Evolutionary conservation across 1,140 invertebrate genomes (phyloP).

Genomic region (Acromyrmex charruanus): DNA sequence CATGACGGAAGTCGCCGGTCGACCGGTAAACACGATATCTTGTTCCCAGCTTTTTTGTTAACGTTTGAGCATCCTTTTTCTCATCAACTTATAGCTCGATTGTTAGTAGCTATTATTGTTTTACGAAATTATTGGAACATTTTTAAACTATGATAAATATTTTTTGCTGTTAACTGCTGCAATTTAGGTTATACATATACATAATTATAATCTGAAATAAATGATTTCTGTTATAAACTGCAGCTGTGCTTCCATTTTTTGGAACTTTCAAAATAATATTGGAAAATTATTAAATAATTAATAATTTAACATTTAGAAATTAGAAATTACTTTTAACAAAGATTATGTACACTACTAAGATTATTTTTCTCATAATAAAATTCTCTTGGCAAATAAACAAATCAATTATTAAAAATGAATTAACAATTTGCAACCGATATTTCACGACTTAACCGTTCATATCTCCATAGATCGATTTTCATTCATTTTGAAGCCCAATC

Average conservation of each 20-base stretch:
- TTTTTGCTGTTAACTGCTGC: neutral
- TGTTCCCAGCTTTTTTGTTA: neutral
- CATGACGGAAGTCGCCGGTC: slow-evolving; percentile 32
- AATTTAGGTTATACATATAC: neutral
- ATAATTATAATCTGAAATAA: neutral
- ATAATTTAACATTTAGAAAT: slow-evolving; percentile 5
- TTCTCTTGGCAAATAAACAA: neutral
- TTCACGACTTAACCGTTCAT: neutral
- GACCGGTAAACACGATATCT: slow-evolving; percentile 36
- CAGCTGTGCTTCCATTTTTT: neutral
- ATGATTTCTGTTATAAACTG: neutral
- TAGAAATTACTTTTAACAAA: neutral
- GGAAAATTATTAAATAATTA: neutral
- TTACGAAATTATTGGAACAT: neutral
- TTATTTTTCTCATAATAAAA: neutral
- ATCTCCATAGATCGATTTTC: neutral
- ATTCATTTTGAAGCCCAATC: neutral
- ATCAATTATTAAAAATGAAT: neutral
- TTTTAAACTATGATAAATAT: neutral
- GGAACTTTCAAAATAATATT: neutral
- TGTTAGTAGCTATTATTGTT: neutral
- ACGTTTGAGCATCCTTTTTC: slow-evolving; percentile 8
- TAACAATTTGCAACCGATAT: slow-evolving; percentile 39
- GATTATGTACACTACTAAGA: neutral
- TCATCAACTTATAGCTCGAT: neutral